Percentiles rank a stretch among this genome's conserved stretches.
Conservation (phyloP, 2,888 invertebrate genomes). For the Rhogogaster chlorosoma region DNA sequence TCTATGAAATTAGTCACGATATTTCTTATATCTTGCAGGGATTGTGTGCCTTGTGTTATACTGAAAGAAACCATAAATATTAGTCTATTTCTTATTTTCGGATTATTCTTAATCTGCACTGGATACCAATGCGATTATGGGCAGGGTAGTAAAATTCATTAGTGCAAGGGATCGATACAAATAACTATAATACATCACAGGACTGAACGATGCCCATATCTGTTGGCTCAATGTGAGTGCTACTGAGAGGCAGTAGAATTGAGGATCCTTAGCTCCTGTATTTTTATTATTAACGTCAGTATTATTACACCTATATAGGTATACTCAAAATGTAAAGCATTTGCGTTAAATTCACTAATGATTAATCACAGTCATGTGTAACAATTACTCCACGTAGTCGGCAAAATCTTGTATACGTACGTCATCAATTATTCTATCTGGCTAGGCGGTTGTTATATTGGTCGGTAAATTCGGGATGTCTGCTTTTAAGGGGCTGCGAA, state of each 20-base stretch:
- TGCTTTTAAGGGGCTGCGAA: background rate
- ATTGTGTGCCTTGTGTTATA: background rate
- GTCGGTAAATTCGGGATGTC: background rate
- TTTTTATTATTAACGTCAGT: constrained; percentile 12
- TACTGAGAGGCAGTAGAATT: background rate
- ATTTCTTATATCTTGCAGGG: background rate
- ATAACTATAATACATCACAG: constrained; percentile 6
- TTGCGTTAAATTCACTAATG: background rate
- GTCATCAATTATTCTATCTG: background rate
- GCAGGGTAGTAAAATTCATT: background rate
- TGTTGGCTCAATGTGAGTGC: constrained; percentile 21
- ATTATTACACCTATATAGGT: background rate
- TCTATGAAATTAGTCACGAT: background rate
- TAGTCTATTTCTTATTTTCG: background rate
- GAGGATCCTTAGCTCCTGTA: background rate
- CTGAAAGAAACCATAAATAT: background rate
- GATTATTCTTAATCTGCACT: background rate
- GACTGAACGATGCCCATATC: constrained; percentile 16
- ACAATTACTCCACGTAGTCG: background rate
- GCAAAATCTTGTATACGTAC: background rate
- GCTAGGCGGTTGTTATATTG: background rate
- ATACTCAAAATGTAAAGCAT: background rate
- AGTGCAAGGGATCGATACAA: constrained; percentile 3
- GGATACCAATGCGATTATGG: background rate
- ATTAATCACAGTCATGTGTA: constrained; percentile 9